phyloP scores from a whole-genome alignment of 1,140 invertebrate species.

The Drosophila bocki region DNA sequence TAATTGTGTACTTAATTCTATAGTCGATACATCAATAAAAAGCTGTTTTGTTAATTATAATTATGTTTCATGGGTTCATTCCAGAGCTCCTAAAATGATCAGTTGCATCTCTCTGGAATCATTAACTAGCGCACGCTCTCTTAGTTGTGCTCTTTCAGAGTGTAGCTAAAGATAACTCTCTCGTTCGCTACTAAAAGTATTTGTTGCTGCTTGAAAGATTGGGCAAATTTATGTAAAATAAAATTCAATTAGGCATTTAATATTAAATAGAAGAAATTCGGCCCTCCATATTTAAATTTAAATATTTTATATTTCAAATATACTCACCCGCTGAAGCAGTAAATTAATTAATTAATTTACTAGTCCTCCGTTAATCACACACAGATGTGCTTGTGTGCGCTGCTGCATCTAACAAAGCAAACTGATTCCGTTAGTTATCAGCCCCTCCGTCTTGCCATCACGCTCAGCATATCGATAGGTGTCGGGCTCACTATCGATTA shows the following conservation, averaged over 20 bases:
- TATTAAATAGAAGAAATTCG: neutral
- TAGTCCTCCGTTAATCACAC: neutral
- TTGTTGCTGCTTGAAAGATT: no score
- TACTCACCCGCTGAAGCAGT: neutral
- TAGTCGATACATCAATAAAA: slow-evolving; percentile 47
- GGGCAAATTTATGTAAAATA: neutral
- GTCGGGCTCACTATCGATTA: neutral
- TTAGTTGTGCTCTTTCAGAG: neutral
- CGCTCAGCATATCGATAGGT: slow-evolving; percentile 5
- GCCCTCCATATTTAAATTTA: neutral
- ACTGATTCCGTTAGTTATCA: neutral
- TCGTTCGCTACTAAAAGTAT: neutral
- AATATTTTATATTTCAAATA: neutral
- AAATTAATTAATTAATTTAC: neutral
- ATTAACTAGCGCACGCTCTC: neutral
- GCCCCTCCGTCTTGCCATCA: neutral
- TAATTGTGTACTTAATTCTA: slow-evolving; percentile 37
- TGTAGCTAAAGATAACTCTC: neutral
- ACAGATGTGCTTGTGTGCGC: neutral
- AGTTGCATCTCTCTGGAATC: neutral
- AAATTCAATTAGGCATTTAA: neutral
- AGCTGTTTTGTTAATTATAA: slow-evolving; percentile 62
- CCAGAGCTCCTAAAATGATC: no score
- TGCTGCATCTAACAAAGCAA: neutral
- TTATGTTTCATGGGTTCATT: neutral